Evolutionary conservation across 2,797 vertebrate genomes (phyloP), one percentile per base, ranked within the genome.

Genomic region (Pelodytes ibericus): DNA sequence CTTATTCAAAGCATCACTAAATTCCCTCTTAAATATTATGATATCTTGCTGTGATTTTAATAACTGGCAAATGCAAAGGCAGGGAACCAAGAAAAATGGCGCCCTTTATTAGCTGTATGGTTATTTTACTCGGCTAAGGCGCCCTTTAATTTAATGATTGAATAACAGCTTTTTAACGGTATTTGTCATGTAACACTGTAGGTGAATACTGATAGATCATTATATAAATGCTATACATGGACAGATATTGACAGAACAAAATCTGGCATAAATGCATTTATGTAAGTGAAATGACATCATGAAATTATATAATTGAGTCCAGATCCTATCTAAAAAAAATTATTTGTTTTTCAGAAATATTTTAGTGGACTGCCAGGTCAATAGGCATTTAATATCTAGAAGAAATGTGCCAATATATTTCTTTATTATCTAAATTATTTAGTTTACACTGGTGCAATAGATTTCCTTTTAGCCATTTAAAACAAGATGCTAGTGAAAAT

Each of bases 1-100:
- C 76, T 79, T 61, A 79, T 79, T 68, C 56, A 68, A 73, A 79
- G 76, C 58, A 64, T 73, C 63, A 66, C 44, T 73, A 64, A 73
- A 73, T 79, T 73, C 76, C 56, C 71, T 79, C 47, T 79, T 79
- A 79, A 79, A 79, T 79, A 79, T 79, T 79, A 79, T 57, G 76
- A 72, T 71, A 79, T 79, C 76, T 79, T 53, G 70, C 76, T 79
- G 76, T 79, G 76, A 73, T 79, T 79, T 79, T 79, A 79, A 73
- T 79, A 79, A 72, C 76, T 73, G 56, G 70, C 31, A 69, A 79
- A 73, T 29, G 71, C 16, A 61, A 73, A 51, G 41, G 64, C 71
- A 73, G 70, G 57, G 70, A 72, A 73, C 56, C 71, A 79, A 62
- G 64, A 79, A 73, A 73, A 73, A 79, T 73, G 64, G 70, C 56